Evolutionary conservation across 2,797 vertebrate genomes (phyloP), one percentile per base, ranked within the genome.

Genomic region (Saxicola maurus): DNA sequence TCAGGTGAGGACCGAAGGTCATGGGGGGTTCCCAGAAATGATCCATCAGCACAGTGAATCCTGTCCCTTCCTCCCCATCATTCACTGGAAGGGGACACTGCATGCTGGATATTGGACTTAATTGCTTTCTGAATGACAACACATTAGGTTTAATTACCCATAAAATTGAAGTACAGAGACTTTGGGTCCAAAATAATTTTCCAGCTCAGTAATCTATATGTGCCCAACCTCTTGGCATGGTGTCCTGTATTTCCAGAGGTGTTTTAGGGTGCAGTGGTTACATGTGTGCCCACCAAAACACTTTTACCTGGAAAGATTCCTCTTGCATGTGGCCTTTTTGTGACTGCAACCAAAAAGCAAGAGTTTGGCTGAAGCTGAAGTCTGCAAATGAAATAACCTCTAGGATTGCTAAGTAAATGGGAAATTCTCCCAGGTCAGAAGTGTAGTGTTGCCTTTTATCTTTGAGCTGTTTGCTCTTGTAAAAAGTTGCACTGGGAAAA

Each of bases 141-240:
- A 31, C 76, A 82, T 95, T 95, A 86, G 77, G 85, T 86, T 96
- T 96, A 96, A 97, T 97, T 96, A 92, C 74, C 95, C 93, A 89
- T 96, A 96, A 96, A 94, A 91, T 93, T 86, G 93, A 96, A 95
- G 90, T 86, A 73, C 89, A 69, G 91, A 87, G 92, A 88, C 75
- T 94, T 87, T 77, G 94, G 89, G 91, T 91, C 93, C 95, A 94
- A 96, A 94, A 95, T 96, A 89, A 95, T 96, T 96, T 96, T 95
- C 93, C 91, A 93, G 87, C 89, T 96, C 93, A 67, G 80, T 95
- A 90, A 91, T 94, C 90, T 95, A 81, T 95, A 91, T 79, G 92
- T 92, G 86, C 46, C 85, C 73, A 94, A 56, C 53, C 75, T 76
- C 85, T 83, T 3, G 2, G 67, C 53, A 46, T 40, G 51, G 45